Evolutionary conservation across 2,888 invertebrate species (phyloP), one percentile per base, ranked within the genome.

Genomic region (Parnassius smintheus): DNA sequence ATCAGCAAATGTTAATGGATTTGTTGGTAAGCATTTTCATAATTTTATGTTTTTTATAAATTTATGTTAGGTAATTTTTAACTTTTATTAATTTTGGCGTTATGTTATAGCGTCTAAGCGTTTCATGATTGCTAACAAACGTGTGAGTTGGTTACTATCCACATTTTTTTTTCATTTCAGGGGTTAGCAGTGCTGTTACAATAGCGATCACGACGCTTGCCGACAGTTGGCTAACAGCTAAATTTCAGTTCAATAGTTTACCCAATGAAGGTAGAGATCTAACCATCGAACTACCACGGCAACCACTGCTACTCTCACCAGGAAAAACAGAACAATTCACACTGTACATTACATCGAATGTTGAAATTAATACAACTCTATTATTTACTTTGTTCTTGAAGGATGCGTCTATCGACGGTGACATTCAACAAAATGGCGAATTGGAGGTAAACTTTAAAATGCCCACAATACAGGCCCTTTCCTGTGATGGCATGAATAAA

Each of bases 211-310:
- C 83, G 35, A 85, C 83, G 0, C 68, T 86, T 22, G 75, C 81
- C 1, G 87, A 90, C 44, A 88, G 77, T 61, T 91, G 91, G 90
- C 65, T 91, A 35, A 86, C 88, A 0, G 88, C 85, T 3, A 83
- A 78, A 71, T 74, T 91, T 3, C 75, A 82, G 49, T 86, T 90
- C 58, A 74, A 81, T 18, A 72, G 77, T 10, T 65, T 82, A 18
- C 80, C 81, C 0, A 72, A 82, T 46, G 66, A 76, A 1, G 76
- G 75, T 0, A 70, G 70, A 60, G 80, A 87, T 46, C 55, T 91
- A 0, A 78, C 76, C 0, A 77, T 91, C 12, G 90, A 90, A 68
- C 61, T 88, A 3, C 91, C 91, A 0, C 78, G 88, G 0, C 74
- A 82, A 61, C 91, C 91, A 0, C 65, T 89, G 1, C 73, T 89